phyloP scores from a whole-genome alignment of 2,113 vertebrate genomes.

The Brachypodius melanocephalos region DNA sequence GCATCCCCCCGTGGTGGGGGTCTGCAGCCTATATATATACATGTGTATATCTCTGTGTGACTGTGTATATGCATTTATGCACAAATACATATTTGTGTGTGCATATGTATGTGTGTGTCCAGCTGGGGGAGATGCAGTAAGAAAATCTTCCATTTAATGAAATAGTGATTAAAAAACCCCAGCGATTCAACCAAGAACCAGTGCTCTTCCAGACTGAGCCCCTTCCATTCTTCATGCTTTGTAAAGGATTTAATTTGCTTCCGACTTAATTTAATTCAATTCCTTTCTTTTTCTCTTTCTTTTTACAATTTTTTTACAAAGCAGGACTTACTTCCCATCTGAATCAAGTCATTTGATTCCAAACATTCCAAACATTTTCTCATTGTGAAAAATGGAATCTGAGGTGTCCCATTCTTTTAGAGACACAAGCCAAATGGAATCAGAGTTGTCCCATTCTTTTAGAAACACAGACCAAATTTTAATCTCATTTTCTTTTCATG shows the following conservation, averaged over 20 bases:
- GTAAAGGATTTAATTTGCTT: not conserved
- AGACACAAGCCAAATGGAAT: not conserved
- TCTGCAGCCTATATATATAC: not conserved
- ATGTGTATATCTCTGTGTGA: not conserved
- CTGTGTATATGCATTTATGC: not conserved
- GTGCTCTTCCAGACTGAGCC: not conserved
- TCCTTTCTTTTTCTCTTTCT: not conserved
- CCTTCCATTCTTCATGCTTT: not conserved
- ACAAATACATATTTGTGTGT: not conserved
- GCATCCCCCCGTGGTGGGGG: not conserved
- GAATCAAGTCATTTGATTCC: not conserved
- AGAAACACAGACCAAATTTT: not conserved
- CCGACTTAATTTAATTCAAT: not conserved
- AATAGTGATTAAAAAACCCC: not conserved
- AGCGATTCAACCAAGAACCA: not conserved
- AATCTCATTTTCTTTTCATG: constrained; percentile 7
- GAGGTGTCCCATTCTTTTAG: not conserved
- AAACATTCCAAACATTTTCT: constrained; percentile 11
- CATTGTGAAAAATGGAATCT: not conserved
- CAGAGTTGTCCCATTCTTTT: not conserved
- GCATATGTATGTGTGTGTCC: not conserved
- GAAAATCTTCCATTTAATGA: constrained; percentile 34
- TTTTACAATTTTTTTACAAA: not conserved
- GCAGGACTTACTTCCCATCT: not conserved
- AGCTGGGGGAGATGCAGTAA: not conserved